phyloP scores from a whole-genome alignment of 2,113 vertebrate species.

The Urocitellus parryii region DNA sequence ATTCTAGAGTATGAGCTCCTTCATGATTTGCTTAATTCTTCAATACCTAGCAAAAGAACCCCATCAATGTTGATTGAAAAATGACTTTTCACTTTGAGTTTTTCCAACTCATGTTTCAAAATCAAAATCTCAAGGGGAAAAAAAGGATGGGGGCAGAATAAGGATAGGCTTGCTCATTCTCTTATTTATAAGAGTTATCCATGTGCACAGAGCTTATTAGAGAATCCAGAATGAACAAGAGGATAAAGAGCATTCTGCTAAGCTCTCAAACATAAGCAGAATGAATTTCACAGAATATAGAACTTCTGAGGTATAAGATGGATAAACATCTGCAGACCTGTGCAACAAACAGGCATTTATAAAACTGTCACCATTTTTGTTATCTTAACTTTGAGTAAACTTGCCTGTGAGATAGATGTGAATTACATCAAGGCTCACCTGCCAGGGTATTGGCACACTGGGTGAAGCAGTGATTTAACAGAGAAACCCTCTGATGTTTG shows the following conservation, averaged over 20 bases:
- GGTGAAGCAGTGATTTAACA: neutral
- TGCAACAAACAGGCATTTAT: neutral
- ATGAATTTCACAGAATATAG: neutral
- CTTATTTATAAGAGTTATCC: neutral
- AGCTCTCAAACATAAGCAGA: neutral
- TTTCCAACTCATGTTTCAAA: neutral
- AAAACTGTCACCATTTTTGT: neutral
- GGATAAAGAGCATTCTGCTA: neutral
- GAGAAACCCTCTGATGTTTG: neutral
- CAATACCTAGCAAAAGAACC: neutral
- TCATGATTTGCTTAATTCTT: neutral
- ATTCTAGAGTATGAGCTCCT: neutral
- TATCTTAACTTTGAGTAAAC: neutral
- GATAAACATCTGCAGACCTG: neutral
- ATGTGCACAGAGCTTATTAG: neutral
- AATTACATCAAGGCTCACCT: neutral
- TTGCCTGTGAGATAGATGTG: neutral
- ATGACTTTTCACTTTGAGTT: neutral
- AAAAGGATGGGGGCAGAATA: neutral
- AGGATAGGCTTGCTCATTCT: neutral
- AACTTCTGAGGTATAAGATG: neutral
- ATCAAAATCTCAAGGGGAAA: neutral
- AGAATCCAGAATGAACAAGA: neutral
- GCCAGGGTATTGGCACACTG: neutral
- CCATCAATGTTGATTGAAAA: neutral